Percentiles rank a stretch among this genome's conserved stretches.
Conservation (phyloP, 2,797 vertebrate genomes). For the Intellagama lesueurii region DNA sequence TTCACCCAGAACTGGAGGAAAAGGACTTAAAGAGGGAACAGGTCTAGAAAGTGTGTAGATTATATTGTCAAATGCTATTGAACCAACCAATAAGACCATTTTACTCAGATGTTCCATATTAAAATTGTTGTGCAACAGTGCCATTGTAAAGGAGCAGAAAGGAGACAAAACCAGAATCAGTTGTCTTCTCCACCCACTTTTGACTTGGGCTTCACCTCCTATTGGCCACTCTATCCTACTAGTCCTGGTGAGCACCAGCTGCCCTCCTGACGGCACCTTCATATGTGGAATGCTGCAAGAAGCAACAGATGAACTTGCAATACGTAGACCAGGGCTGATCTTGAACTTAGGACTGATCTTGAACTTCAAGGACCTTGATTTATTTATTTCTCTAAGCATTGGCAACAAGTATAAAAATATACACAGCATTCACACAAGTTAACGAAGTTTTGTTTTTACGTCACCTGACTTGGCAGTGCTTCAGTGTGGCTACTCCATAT, state of each 20-base stretch:
- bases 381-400: not conserved
- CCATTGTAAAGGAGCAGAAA: not conserved
- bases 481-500: conserved; percentile 91
- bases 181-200: not conserved
- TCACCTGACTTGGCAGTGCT: conserved; percentile 96
- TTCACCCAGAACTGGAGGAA: too few relatives aligned
- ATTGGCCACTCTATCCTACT: too few relatives aligned
- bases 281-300: not conserved
- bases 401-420: conserved; percentile 18
- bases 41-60: too few relatives aligned
- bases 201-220: too few relatives aligned
- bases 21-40: too few relatives aligned
- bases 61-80: too few relatives aligned
- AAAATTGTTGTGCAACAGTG: too few relatives aligned
- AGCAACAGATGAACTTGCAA: not conserved
- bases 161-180: not conserved
- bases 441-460: not conserved
- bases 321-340: too few relatives aligned
- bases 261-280: not conserved
- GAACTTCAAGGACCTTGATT: too few relatives aligned
- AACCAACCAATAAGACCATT: too few relatives aligned
- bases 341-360: not conserved
- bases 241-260: too few relatives aligned
- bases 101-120: too few relatives aligned
- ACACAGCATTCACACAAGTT: conserved; percentile 8